A percentile compares a stretch with the other conserved stretches of the same genome.
Conservation (phyloP, 2,113 vertebrate genomes). For the Tursiops truncatus region DNA sequence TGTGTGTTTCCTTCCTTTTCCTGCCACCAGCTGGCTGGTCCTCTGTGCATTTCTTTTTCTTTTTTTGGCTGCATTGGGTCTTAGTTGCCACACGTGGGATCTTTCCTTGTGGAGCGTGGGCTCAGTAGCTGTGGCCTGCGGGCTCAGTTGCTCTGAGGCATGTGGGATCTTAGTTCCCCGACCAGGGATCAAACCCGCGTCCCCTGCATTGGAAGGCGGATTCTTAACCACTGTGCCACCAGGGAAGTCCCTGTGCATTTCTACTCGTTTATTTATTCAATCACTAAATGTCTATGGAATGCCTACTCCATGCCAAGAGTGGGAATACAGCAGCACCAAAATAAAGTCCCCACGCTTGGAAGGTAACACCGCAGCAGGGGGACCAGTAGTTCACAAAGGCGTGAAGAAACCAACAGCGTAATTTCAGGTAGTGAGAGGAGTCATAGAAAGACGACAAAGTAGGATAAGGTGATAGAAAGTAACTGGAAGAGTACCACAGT, state of each 20-base stretch:
- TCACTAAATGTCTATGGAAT: background rate
- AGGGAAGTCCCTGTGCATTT: too few relatives aligned
- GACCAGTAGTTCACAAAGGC: background rate
- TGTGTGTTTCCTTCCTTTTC: background rate
- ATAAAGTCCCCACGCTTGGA: background rate
- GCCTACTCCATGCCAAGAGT: background rate
- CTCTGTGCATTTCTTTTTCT: background rate
- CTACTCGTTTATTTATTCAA: background rate
- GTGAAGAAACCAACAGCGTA: fast-evolving
- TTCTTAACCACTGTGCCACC: too few relatives aligned
- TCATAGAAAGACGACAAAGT: background rate
- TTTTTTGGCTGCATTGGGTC: too few relatives aligned
- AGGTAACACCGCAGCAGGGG: background rate
- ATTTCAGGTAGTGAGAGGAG: background rate
- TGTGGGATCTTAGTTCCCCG: too few relatives aligned
- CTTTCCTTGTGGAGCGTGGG: too few relatives aligned
- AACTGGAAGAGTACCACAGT: background rate
- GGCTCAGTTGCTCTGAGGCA: too few relatives aligned
- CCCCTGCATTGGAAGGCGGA: too few relatives aligned
- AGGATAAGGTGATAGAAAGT: background rate
- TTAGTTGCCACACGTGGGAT: too few relatives aligned
- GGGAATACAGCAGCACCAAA: background rate
- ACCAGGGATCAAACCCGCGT: too few relatives aligned
- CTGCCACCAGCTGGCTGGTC: background rate
- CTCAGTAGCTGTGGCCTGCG: too few relatives aligned